These are phyloP conservation scores for Ctenicera cuprea DNA, from an alignment of 2,888 invertebrate genomes.

Conservation along the genomic window DNA sequence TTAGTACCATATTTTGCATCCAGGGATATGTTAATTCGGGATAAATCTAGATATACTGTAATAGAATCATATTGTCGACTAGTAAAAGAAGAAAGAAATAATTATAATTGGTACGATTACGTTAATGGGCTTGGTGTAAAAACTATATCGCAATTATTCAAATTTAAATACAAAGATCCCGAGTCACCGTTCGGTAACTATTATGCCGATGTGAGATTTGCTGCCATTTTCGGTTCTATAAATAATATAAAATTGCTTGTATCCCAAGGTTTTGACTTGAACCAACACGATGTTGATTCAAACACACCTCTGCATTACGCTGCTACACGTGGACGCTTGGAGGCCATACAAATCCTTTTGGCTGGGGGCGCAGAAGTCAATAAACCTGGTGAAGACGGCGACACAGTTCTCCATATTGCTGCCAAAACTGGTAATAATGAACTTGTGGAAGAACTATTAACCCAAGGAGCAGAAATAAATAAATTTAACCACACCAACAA, in stretches of 20 bases:
- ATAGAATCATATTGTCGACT: neutral
- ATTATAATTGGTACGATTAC: neutral
- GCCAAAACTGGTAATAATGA: neutral
- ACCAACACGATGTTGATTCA: neutral
- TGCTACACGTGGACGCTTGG: slow-evolving; percentile 1
- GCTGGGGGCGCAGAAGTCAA: neutral
- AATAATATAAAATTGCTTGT: neutral
- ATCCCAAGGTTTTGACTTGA: neutral
- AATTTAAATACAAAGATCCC: neutral
- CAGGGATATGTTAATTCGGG: neutral
- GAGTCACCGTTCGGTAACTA: neutral
- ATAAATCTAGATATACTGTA: too few species aligned
- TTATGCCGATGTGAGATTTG: neutral
- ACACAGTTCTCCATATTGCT: slow-evolving; percentile 25
- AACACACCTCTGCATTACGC: slow-evolving; percentile 25
- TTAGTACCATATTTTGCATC: neutral
- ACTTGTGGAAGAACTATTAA: neutral
- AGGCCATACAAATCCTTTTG: neutral
- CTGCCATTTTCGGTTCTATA: slow-evolving; percentile 18
- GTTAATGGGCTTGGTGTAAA: neutral
- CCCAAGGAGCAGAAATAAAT: neutral
- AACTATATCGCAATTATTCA: neutral
- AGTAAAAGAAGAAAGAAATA: neutral
- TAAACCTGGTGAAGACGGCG: neutral
- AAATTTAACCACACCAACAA: neutral